Base-by-base conservation (phyloP, 2,888 invertebrate species). In the Lasioglossum leucozonium region DNA sequence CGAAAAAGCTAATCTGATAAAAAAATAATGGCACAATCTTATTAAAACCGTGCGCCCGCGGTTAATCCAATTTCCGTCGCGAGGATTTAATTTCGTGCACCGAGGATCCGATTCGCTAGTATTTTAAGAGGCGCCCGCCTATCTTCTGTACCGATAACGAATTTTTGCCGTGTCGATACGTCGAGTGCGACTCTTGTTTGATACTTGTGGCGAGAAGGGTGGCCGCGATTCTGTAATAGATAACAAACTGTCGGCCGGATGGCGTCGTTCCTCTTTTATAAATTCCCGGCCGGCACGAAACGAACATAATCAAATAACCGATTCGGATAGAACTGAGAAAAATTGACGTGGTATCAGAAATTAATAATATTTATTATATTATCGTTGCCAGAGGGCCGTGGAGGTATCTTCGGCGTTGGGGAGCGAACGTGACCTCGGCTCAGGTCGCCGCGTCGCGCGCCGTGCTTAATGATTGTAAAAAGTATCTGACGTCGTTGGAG, bases 211-310 rank as follows among this genome's bases (percentile, higher is more conserved):
- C 40, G 10, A n/a, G n/a, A 40, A 40, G 69, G 40, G 40, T n/a
- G 37, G 69, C 69, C 69, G 69, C 69, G 69, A 69, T 69, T 26
- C 22, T 62, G 34, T 62, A 34, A 62, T 40, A 69, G 69, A 69
- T 69, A 69, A 69, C 13, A 40, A 13, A 40, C 40, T 40, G 40
- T 40, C 69, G 4, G 40, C 69, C 40, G n/a, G 40, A 69, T 69
- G 40, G 69, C n/a, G 69, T n/a, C 67, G 69, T 40, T n/a, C 69
- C 16, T n/a, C n/a, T 69, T 69, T 69, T 40, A n/a, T 40, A 40
- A 40, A 69, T 40, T 40, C 22, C n/a, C 5, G 13, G 40, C 40
- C 40, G 40, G 40, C n/a, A n/a, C 4, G 22, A 40, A n/a, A 55
- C 22, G 11, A 55, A 55, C n/a, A n/a, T 55, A 55, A 55, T 55